These are phyloP conservation scores for Ammospiza caudacuta DNA, from an alignment of 2,113 vertebrate genomes.

Conservation along the genomic window DNA sequence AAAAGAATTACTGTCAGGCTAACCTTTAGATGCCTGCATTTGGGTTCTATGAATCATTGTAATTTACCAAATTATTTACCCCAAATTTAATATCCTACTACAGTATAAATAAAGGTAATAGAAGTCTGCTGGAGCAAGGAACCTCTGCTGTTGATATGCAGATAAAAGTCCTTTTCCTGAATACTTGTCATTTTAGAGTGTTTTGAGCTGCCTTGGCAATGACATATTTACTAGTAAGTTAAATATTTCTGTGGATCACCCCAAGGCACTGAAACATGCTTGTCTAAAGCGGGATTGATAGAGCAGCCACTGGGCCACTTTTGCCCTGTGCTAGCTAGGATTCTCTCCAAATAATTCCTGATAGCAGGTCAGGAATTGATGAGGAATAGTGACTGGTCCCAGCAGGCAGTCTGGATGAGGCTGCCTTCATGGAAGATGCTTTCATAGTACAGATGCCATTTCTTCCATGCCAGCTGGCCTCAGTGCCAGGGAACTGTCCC, in stretches of 20 bases:
- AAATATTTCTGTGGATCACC: not conserved
- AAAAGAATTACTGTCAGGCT: not conserved
- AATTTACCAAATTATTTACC: not conserved
- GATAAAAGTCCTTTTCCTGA: not conserved
- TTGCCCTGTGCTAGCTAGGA: not conserved
- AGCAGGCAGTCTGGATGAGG: not conserved
- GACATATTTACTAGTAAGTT: not conserved
- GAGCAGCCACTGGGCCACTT: not conserved
- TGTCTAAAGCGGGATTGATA: not conserved
- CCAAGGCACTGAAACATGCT: not conserved
- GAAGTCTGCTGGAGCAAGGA: not conserved
- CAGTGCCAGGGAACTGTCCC: not conserved
- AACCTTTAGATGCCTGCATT: not conserved
- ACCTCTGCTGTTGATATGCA: not conserved
- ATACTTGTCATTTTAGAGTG: not conserved
- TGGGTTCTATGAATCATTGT: not conserved
- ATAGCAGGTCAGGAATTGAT: not conserved
- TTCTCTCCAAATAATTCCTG: not conserved
- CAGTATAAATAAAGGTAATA: not conserved
- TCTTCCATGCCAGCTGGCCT: accelerated
- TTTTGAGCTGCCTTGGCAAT: not conserved
- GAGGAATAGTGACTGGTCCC: not conserved
- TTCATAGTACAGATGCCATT: not conserved
- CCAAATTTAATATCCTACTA: not conserved
- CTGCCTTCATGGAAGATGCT: not conserved